A percentile compares a stretch with the other conserved stretches of the same genome.
phyloP scores from a whole-genome alignment of 2,797 vertebrate species.

The Chiloscyllium punctatum region DNA sequence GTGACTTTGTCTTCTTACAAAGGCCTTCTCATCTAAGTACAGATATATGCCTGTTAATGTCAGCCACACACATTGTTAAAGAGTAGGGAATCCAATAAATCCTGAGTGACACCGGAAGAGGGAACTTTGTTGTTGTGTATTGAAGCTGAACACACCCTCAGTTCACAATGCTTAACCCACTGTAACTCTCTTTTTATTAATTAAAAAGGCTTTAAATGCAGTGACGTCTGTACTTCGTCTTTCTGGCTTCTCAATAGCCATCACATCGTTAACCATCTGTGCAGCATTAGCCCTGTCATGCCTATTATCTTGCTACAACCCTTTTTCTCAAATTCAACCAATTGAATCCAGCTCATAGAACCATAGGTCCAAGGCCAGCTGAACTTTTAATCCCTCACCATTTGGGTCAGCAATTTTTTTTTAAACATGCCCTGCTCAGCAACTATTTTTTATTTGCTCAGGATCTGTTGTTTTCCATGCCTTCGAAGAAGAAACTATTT shows the following conservation, averaged over 20 bases:
- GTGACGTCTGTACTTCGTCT: slow-evolving; percentile 17
- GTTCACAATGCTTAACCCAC: not conserved
- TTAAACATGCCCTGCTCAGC: not conserved
- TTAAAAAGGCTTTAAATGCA: slow-evolving; percentile 31
- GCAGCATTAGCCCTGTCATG: not conserved
- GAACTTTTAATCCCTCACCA: slow-evolving; percentile 27
- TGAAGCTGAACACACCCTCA: slow-evolving; percentile 17
- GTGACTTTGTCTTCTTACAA: not conserved
- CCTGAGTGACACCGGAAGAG: not conserved
- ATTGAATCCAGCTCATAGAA: not conserved
- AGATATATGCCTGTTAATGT: slow-evolving; percentile 19
- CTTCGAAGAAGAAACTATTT: not conserved
- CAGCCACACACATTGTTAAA: slow-evolving; percentile 2
- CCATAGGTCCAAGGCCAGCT: not conserved
- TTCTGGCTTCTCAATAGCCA: not conserved
- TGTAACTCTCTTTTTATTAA: slow-evolving; percentile 6
- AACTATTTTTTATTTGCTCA: not conserved
- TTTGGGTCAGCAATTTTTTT: not conserved
- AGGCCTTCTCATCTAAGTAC: not conserved
- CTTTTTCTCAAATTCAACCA: not conserved
- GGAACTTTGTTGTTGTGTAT: slow-evolving; percentile 13
- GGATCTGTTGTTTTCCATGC: not conserved
- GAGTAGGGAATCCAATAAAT: slow-evolving; percentile 9
- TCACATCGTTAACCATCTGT: slow-evolving; percentile 25
- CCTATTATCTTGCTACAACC: slow-evolving; percentile 21